Evolutionary conservation across 2,888 invertebrate species (phyloP), one percentile per base, ranked within the genome.

Genomic region (Argyresthia goedartella): DNA sequence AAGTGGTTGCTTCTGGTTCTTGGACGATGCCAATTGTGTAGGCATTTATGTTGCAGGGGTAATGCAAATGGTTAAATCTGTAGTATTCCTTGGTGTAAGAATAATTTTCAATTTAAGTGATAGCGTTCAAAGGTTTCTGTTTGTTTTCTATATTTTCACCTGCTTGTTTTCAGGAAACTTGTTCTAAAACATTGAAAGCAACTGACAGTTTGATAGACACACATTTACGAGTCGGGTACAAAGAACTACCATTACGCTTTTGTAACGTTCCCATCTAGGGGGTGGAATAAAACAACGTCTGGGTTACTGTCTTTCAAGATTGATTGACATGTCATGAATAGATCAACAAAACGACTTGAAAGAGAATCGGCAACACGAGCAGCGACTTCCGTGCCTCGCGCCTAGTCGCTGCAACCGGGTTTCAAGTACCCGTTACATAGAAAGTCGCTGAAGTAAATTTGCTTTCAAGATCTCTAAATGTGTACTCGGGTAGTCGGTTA

Each of bases 291-390:
- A 39, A n/a, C 2, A n/a, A 39, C 39, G 39, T 39, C 39, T 25
- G 25, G 6, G 25, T 25, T 25, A 6, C 25, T 25, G 57, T 56
- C 56, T 57, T 56, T 56, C 54, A 57, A 56, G 57, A 56, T 64
- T 57, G 63, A 75, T 66, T 72, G 76, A 71, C 76, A 73, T 71
- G 65, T 74, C 69, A 71, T 64, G 76, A 77, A 75, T 71, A 71
- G 73, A 72, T 69, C 67, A 69, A 33, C 65, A 25, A 25, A 6
- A 25, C 25, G 73, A 72, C 69, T 68, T 65, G n/a, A 75, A 81
- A 81, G 76, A 75, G 75, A 79, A 81, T 80, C 73, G 61, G 68
- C 68, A 62, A 72, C 70, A 75, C 62, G 60, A 57, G 63, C 54
- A 60, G 59, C 56, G 59, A 61, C 59, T 62, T 15, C 64, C 60